phyloP scores from a whole-genome alignment of 2,113 vertebrate species.

The Morone saxatilis region DNA sequence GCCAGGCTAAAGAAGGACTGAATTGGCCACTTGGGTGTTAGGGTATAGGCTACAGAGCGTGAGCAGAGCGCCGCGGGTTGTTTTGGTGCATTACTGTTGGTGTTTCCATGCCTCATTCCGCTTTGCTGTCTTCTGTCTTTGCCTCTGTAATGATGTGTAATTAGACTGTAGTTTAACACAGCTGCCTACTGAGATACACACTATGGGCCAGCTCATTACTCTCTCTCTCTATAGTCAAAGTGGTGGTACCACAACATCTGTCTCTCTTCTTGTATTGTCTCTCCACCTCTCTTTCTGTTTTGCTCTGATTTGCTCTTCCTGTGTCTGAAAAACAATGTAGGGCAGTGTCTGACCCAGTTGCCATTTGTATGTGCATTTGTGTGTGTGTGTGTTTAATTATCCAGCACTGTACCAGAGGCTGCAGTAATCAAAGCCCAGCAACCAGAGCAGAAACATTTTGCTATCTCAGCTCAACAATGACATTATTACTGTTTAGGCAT shows the following conservation, averaged over 20 bases:
- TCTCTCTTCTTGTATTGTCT: conserved; percentile 54
- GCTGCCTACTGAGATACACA: conserved; percentile 38
- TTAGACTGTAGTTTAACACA: conserved; percentile 68
- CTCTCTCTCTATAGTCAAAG: conserved; percentile 41
- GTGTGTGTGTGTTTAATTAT: conserved; percentile 75
- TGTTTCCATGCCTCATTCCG: conserved; percentile 46
- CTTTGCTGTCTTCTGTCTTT: conserved; percentile 45
- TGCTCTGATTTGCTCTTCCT: conserved; percentile 69
- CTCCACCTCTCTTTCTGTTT: conserved; percentile 43
- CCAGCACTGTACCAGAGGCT: conserved; percentile 67
- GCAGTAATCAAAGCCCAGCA: conserved; percentile 70
- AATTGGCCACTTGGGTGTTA: conserved; percentile 41
- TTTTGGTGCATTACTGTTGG: conserved; percentile 40
- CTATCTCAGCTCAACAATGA: conserved; percentile 62
- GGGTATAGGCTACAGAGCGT: conserved; percentile 9
- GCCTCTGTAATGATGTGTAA: conserved; percentile 66
- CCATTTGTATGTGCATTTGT: conserved; percentile 57
- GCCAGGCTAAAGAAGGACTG: conserved; percentile 5
- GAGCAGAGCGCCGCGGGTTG: conserved; percentile 20
- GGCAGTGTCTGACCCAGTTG: conserved; percentile 82
- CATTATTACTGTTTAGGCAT: conserved; percentile 46
- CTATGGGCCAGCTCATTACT: conserved; percentile 63
- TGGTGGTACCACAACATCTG: conserved; percentile 63
- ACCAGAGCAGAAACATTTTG: conserved; percentile 63
- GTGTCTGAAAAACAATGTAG: conserved; percentile 78